Evolutionary conservation across 2,888 invertebrate species (phyloP), one percentile per base, ranked within the genome.

Genomic region (Steinernema scapterisci): DNA sequence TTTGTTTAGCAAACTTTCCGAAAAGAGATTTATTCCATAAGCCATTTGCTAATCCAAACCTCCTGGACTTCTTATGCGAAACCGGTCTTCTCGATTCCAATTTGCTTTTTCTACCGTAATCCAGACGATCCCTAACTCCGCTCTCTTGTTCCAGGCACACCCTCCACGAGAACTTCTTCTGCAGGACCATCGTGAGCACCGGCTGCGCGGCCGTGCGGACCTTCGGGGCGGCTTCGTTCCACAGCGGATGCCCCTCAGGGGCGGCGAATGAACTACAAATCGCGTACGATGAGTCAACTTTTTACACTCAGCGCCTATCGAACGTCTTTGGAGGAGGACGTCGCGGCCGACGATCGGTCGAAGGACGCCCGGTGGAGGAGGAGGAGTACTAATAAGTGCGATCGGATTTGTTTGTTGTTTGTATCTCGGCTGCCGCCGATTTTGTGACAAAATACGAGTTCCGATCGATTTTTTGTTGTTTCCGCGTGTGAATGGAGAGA

Each of bases 401-500:
- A 31, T 38, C 38, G 38, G 38, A 38, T 63, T 31, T 31, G 25
- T 6, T 31, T 63, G 25, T 63, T 31, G 9, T 16, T 63, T 27
- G 63, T 31, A 31, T 13, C 3, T 7, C n/a, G 63, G 23, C 2
- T 54, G 54, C 54, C 38, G 3, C 38, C 38, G 38, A 9, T 38
- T 38, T 38, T 38, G 38, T 38, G 23, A 25, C 23, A 63, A 31
- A 16, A 38, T 27, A 63, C 63, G 63, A 27, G 9, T 63, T 31
- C 13, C 31, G 63, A 63, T 63, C 63, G 63, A 63, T 63, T 63
- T 63, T 31, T 27, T 63, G 31, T 63, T 31, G 31, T 63, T 31
- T 54, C 23, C 27, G 63, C 27, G 63, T 31, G 27, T 19, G 48
- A 48, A 38, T 63, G 25, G n/a, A 25, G 63, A 31, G 19, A 63